Base-by-base conservation (phyloP, 2,888 invertebrate species). In the Ennomos quercinarius region DNA sequence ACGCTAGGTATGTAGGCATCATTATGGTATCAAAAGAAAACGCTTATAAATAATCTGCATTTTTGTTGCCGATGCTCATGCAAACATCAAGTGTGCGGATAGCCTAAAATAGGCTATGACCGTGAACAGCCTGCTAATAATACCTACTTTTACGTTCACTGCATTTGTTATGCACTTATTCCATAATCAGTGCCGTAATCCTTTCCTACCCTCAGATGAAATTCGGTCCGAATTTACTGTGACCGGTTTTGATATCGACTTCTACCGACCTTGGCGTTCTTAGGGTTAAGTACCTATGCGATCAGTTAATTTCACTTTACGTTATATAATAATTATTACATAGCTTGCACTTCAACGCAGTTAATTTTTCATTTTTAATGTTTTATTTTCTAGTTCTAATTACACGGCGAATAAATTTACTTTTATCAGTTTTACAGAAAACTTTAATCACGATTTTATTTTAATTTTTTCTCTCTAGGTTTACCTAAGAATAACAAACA, bases 241-340 rank as follows among this genome's bases (percentile, higher is more conserved):
- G 64, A 65, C 72, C 53, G 61, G 67, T 68, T 17, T 17, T 59
- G 58, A 36, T 42, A 38, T 63, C 81, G 71, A 83, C 84, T 84
- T 84, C 84, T 79, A 83, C 83, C 63, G 77, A 73, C 79, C 78
- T 79, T 77, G 63, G 49, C 48, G 73, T 69, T 76, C 79, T 82
- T 72, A 69, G 27, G 60, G 58, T 67, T 64, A 17, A 2, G 17
- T 3, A 17, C 2, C 3, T 17, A 57, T 41, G 40, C 35, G 9
- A 41, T 41, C 40, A 35, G 41, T 46, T 52, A 17, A 39, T 57
- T 45, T 52, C 43, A 40, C 42, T 40, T 38, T n/a, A 53, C n/a
- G 38, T 37, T 46, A 35, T 47, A 50, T 43, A 38, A n/a, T 10
- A 6, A 17, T 17, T n/a, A n/a, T n/a, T n/a, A n/a, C n/a, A n/a